Evolutionary conservation across 2,888 invertebrate genomes (phyloP).

Genomic region (Cheilosia vernalis): DNA sequence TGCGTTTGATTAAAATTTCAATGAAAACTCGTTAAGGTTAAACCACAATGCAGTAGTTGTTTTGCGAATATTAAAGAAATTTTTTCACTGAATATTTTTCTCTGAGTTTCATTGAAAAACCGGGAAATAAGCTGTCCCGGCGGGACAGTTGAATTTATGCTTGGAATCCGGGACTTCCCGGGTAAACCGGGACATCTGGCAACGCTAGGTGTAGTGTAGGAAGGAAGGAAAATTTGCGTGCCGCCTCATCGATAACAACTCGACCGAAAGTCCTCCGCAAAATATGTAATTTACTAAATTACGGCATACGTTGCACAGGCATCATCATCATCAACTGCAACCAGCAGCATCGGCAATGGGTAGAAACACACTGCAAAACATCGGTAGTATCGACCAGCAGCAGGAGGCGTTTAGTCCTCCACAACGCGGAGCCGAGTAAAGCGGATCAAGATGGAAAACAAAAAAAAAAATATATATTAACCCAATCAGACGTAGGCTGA

Average conservation of each 20-base stretch:
- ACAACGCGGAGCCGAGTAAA: constrained; percentile 29
- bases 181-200: no score
- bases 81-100: no score
- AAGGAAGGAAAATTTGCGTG: constrained; percentile 73
- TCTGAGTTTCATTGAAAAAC: no score
- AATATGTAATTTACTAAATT: constrained; percentile 77
- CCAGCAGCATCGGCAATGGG: constrained; percentile 40
- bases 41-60: no score
- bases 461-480: constrained; percentile 14
- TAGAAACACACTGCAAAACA: constrained; percentile 33
- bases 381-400: constrained; percentile 58
- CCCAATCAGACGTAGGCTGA: constrained; percentile 68
- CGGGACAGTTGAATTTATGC: no score
- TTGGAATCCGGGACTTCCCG: no score
- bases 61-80: no score
- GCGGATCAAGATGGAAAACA: neutral
- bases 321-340: constrained; percentile 52
- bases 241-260: constrained; percentile 75
- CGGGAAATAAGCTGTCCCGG: no score
- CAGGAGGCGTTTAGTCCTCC: constrained; percentile 71
- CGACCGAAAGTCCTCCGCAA: constrained; percentile 76
- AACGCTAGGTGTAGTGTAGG: constrained; percentile 70
- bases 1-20: no score
- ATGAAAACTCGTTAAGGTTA: no score
- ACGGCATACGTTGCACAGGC: constrained; percentile 75